These are phyloP conservation scores for Ceuthmochares aereus DNA, from an alignment of 2,113 vertebrate genomes.

Conservation along the genomic window DNA sequence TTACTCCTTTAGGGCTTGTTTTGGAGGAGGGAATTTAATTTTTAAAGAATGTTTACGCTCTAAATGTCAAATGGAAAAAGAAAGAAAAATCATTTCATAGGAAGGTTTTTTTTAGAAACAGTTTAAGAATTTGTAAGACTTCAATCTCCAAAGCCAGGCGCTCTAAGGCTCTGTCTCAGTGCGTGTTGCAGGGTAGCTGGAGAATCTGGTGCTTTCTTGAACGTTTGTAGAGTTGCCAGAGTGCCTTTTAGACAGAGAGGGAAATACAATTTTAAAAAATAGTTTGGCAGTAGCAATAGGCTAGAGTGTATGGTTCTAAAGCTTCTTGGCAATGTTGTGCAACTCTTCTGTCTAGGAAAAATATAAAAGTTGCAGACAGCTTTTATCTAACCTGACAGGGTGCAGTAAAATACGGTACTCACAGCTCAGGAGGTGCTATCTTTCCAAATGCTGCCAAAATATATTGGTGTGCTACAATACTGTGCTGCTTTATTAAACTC, in stretches of 20 bases:
- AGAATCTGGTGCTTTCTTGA: neutral
- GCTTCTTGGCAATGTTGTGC: constrained; percentile 22
- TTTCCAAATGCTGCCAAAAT: constrained; percentile 44
- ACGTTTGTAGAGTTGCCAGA: constrained; percentile 16
- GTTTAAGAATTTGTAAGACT: neutral
- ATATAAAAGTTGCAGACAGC: constrained; percentile 50
- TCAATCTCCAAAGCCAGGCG: neutral
- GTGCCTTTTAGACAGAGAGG: neutral
- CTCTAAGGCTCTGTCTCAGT: neutral
- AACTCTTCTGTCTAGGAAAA: constrained; percentile 47
- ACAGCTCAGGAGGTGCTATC: constrained; percentile 43
- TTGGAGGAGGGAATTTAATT: neutral
- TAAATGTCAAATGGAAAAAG: neutral
- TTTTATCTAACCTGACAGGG: constrained; percentile 45
- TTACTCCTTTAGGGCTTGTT: neutral
- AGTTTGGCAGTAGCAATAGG: constrained; percentile 14
- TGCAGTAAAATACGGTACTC: constrained; percentile 9
- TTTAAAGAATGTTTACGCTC: neutral
- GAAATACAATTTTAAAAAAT: neutral
- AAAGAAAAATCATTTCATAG: neutral
- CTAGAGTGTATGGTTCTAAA: neutral
- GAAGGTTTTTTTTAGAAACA: neutral
- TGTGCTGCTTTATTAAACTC: constrained; percentile 46
- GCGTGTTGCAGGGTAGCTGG: neutral
- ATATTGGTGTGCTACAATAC: neutral